Base-by-base conservation (phyloP, 2,113 vertebrate species). In the Fukomys damarensis region DNA sequence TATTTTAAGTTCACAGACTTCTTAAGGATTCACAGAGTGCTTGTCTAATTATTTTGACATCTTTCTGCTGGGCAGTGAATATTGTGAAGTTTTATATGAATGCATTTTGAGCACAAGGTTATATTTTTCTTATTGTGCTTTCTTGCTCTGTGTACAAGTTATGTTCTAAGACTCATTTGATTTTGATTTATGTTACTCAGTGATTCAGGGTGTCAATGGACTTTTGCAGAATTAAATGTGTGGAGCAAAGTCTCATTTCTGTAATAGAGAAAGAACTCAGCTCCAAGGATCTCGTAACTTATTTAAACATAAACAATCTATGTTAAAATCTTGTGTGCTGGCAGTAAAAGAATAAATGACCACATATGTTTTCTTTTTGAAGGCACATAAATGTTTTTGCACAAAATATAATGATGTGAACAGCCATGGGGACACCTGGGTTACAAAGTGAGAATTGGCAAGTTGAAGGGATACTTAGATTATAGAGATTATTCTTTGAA, bases 41-140 rank as follows among this genome's bases (percentile, higher is more conserved):
- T 94, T 93, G 74, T 96, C 86, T 95, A 91, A 94, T 96, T 94
- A 95, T 96, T 97, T 96, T 96, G 95, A 97, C 66, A 87, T 85
- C 63, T 92, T 87, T 38, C 38, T 96, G 7, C 24, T 74, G 91
- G 94, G 83, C 61, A 91, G 61, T 81, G 58, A 76, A 28, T 65
- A 74, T 81, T 83, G 19, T 89, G 32, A 86, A 83, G 56, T 86
- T 94, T 93, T 87, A 83, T 72, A 26, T 65, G 43, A 80, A 41
- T 70, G 17, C 8, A 59, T 89, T 95, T 93, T 77, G 72, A 96
- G 74, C 19, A 56, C 63, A 49, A 86, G 61, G 85, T 83, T 92
- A 7, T 72, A 61, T 72, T 98, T 96, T 93, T 61, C 65, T 17
- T 96, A 24, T 58, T 91, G 38, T 30, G 83, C 58, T 86, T 89